Conservation (phyloP, 1,140 invertebrate species). For the Xylocopa sonorina region DNA sequence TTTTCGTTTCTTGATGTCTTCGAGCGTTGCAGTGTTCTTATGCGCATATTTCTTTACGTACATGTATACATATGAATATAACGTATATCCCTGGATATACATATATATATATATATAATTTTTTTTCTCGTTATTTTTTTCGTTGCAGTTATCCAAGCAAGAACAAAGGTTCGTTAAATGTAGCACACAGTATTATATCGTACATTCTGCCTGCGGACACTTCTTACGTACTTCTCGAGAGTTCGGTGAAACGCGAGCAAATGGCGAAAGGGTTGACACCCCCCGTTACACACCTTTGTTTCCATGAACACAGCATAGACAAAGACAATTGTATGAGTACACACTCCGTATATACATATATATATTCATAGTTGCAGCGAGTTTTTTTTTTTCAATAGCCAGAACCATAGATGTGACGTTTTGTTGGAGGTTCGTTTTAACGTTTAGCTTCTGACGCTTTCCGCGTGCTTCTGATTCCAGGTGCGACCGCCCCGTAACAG, state of each 20-base stretch:
- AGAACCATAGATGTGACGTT: constrained; percentile 14
- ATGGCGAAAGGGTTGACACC: constrained; percentile 20
- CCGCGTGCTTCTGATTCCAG: constrained; percentile 26
- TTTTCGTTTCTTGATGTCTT: constrained; percentile 60
- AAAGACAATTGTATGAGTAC: constrained; percentile 2
- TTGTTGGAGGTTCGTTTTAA: background rate
- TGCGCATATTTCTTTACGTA: constrained; percentile 42
- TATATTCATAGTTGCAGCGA: constrained; percentile 22
- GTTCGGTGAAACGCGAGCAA: constrained; percentile 20
- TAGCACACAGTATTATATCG: constrained; percentile 29
- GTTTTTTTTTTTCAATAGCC: constrained; percentile 30
- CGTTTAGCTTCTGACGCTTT: constrained; percentile 18
- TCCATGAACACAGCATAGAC: constrained; percentile 19
- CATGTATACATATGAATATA: constrained; percentile 16
- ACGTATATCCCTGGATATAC: constrained; percentile 5
- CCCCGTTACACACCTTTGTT: background rate
- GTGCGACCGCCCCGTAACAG: background rate
- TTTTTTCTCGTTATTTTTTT: background rate
- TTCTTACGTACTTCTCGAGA: constrained; percentile 33
- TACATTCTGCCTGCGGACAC: constrained; percentile 24
- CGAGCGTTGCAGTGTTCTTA: constrained; percentile 59
- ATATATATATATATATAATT: constrained; percentile 19
- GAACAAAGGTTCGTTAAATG: constrained; percentile 42
- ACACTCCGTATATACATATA: background rate
- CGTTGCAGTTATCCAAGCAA: constrained; percentile 12